phyloP scores from a whole-genome alignment of 2,888 invertebrate species.

The Apoderus coryli region DNA sequence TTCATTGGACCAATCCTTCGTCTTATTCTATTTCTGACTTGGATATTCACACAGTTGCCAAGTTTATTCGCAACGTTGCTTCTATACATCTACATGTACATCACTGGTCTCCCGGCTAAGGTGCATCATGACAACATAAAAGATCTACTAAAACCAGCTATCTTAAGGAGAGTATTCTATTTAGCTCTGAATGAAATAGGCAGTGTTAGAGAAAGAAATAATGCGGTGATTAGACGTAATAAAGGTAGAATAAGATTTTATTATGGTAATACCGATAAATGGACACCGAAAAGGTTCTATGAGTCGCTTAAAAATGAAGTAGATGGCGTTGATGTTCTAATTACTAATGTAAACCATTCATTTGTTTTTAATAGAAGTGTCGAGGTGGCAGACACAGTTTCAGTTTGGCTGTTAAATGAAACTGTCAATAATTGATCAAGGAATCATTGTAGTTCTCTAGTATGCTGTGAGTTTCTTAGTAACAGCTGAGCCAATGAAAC shows the following conservation, averaged over 20 bases:
- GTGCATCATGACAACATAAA: constrained; percentile 36
- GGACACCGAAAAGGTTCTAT: constrained; percentile 67
- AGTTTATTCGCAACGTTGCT: constrained; percentile 34
- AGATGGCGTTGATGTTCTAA: constrained; percentile 44
- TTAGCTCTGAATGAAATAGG: constrained; percentile 72
- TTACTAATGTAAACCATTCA: constrained; percentile 52
- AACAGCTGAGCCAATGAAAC: too few relatives aligned
- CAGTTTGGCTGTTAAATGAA: constrained; percentile 25
- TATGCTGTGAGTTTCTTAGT: too few relatives aligned
- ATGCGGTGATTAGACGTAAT: constrained; percentile 41
- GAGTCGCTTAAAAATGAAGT: constrained; percentile 45
- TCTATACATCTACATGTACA: constrained; percentile 40
- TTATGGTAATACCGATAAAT: constrained; percentile 66
- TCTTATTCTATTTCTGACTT: constrained; percentile 34
- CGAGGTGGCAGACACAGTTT: constrained; percentile 35
- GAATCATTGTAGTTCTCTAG: too few relatives aligned
- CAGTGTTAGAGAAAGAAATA: constrained; percentile 52
- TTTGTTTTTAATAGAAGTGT: constrained; percentile 59
- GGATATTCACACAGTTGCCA: constrained; percentile 43
- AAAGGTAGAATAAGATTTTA: constrained; percentile 57
- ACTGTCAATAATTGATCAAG: too few relatives aligned
- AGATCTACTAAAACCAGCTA: constrained; percentile 42
- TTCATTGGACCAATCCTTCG: constrained; percentile 39
- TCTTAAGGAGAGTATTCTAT: constrained; percentile 49
- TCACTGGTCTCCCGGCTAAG: constrained; percentile 39